A percentile compares a stretch with the other conserved stretches of the same genome.
Evolutionary conservation across 2,888 invertebrate genomes (phyloP).

Genomic region (Melangyna quadrimaculata): DNA sequence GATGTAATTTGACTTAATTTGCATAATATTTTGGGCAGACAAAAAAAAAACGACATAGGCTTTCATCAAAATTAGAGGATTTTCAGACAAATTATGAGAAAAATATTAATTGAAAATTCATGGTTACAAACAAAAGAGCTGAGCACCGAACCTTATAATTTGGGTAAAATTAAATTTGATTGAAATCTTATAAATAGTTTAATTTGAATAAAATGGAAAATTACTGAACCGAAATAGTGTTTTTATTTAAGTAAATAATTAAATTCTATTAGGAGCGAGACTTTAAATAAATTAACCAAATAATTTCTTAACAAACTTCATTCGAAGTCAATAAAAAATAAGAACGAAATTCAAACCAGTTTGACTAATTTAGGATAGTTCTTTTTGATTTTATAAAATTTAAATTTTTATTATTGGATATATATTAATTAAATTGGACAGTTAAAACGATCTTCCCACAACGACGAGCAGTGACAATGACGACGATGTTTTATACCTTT

Average conservation of each 20-base stretch:
- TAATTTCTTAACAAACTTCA: neutral
- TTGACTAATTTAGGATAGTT: neutral
- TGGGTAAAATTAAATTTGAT: neutral
- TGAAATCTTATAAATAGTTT: neutral
- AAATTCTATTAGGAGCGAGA: neutral
- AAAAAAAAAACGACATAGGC: neutral
- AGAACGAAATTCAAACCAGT: constrained; percentile 2
- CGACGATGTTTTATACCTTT: neutral
- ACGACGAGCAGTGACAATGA: neutral
- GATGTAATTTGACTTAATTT: constrained; percentile 20
- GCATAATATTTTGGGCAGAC: neutral
- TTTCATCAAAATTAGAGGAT: neutral
- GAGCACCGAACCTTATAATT: constrained; percentile 26
- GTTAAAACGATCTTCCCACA: neutral
- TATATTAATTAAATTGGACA: neutral
- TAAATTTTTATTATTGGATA: neutral
- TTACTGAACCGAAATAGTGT: neutral
- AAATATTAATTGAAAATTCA: neutral
- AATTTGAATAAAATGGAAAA: neutral
- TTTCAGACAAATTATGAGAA: neutral
- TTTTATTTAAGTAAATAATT: neutral
- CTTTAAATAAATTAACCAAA: neutral
- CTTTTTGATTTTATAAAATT: neutral
- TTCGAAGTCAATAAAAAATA: neutral
- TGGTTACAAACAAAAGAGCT: constrained; percentile 28